Base-by-base conservation (phyloP, 2,113 vertebrate species). In the Phylloscopus whistleri region DNA sequence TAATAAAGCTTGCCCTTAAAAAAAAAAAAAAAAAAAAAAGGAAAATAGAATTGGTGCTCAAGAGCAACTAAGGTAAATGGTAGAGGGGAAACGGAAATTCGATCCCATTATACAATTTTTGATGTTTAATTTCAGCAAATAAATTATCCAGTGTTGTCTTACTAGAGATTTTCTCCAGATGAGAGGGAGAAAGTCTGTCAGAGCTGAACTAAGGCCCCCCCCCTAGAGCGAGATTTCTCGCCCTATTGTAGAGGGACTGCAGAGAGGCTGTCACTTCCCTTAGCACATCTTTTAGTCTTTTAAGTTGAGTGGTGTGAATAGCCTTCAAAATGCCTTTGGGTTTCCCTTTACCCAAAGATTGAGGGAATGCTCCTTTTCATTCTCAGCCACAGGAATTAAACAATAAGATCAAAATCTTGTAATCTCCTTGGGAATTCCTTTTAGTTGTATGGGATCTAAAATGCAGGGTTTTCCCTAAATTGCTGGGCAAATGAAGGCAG, bases 381-480 rank as follows among this genome's bases (percentile, higher is more conserved):
- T 87, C 76, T 77, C 76, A 78, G 73, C 76, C 80, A 64, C 83
- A 78, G 66, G 83, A 95, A 94, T 96, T 78, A 94, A 96, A 96
- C 90, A 97, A 95, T 94, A 94, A 96, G 88, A 92, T 95, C 90
- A 88, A 91, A 93, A 93, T 93, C 80, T 67, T 93, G 83, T 93
- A 87, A 97, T 96, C 83, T 96, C 93, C 91, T 95, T 81, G 69
- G 88, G 90, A 94, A 93, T 95, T 94, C 85, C 86, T 96, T 95
- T 92, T 84, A 84, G 85, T 56, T 84, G 62, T 75, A 81, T 75
- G 77, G 84, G 88, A 84, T 88, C 80, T 81, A 78, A 94, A 93
- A 86, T 81, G 83, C 56, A 89, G 56, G 63, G 23, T 91, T 95
- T 84, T 64, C 83, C 76, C 76, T 84, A 84, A 91, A 78, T 63